These are phyloP conservation scores for Catagonus wagneri DNA, from an alignment of 2,113 vertebrate genomes.

Conservation along the genomic window DNA sequence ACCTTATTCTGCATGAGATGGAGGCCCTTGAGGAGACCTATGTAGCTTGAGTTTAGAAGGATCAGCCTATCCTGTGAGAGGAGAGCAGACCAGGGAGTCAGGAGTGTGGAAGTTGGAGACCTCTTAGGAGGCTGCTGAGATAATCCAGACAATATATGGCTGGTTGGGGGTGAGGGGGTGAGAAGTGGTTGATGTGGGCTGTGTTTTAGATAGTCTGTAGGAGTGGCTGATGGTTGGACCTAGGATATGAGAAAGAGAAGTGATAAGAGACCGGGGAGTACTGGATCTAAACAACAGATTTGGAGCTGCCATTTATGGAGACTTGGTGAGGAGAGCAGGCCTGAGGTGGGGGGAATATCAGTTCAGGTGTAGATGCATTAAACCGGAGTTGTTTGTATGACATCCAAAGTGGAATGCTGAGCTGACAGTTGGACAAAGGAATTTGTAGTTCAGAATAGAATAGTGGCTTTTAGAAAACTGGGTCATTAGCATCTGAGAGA, in stretches of 20 bases:
- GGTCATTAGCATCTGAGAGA: not conserved
- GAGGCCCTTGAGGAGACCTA: not conserved
- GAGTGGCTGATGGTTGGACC: not conserved
- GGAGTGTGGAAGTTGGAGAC: not conserved
- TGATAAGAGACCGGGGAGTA: not conserved
- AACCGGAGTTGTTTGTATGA: not conserved
- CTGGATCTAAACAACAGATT: not conserved
- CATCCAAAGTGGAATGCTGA: not conserved
- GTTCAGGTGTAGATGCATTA: not conserved
- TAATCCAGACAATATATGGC: not conserved
- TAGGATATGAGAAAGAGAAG: not conserved
- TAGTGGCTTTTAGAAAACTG: not conserved
- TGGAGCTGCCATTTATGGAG: not conserved
- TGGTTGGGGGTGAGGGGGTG: not conserved
- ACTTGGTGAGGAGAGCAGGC: not conserved
- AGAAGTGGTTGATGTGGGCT: not conserved
- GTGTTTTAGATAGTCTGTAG: not conserved
- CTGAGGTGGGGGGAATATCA: not conserved
- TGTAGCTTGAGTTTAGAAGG: not conserved
- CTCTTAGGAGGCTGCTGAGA: not conserved
- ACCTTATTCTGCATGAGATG: not conserved
- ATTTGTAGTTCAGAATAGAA: constrained; percentile 23
- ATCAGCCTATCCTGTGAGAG: not conserved
- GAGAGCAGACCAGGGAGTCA: not conserved
- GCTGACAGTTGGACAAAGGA: not conserved